Conservation (phyloP, 2,888 invertebrate species). For the Ormyrus rosae region DNA sequence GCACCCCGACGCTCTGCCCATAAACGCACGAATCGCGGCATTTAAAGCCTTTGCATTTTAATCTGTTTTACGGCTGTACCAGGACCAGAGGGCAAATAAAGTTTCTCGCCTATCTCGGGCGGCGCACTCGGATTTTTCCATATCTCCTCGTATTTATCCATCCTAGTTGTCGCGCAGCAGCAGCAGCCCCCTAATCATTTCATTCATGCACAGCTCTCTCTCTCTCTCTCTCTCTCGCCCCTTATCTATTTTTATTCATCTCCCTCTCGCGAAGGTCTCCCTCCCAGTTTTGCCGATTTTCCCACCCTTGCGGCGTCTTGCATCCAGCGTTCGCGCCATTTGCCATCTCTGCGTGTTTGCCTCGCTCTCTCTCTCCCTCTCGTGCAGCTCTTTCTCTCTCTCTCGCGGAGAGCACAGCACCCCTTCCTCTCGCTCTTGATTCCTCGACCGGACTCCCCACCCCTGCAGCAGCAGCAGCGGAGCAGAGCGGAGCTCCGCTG, state of each 20-base stretch:
- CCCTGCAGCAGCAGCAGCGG: constrained; percentile 56
- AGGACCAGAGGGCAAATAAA: constrained; percentile 22
- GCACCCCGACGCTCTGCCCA: background rate
- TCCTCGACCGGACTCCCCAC: constrained; percentile 54
- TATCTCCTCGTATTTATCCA: background rate
- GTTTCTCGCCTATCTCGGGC: background rate
- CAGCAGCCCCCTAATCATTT: constrained; percentile 5
- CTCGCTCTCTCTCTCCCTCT: constrained; percentile 70
- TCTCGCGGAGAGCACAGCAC: constrained; percentile 11
- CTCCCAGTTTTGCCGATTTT: constrained; percentile 11
- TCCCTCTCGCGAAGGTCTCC: background rate
- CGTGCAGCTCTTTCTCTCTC: constrained; percentile 57
- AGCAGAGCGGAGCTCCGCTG: constrained; percentile 70
- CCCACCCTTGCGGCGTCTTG: constrained; percentile 60
- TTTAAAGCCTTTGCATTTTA: constrained; percentile 23
- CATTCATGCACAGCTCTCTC: constrained; percentile 12
- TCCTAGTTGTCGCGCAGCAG: background rate
- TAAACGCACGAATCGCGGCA: background rate
- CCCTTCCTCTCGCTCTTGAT: constrained; percentile 45
- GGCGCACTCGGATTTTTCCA: background rate
- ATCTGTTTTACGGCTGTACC: background rate
- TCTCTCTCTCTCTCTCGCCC: background rate
- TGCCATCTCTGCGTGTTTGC: constrained; percentile 62
- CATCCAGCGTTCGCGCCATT: constrained; percentile 63
- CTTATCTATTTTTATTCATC: constrained; percentile 24